These are phyloP conservation scores for Gymnosoma rotundatum DNA, from an alignment of 2,888 invertebrate genomes.

Conservation along the genomic window DNA sequence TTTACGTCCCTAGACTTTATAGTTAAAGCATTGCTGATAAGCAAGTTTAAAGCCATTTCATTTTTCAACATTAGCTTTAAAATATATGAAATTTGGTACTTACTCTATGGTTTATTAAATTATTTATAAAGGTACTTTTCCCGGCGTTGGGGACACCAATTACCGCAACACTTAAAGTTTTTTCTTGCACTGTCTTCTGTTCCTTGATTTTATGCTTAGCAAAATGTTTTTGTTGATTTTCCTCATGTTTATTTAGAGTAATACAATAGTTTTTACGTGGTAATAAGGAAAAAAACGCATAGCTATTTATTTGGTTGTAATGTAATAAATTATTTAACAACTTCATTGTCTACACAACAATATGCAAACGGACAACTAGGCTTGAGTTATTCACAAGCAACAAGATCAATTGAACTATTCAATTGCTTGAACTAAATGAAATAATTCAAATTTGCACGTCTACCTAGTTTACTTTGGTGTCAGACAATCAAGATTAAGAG, in stretches of 20 bases:
- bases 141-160: slow-evolving; percentile 97
- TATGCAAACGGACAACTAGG: too few relatives aligned
- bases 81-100: slow-evolving; percentile 69
- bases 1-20: too few relatives aligned
- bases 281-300: not conserved
- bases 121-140: slow-evolving; percentile 97
- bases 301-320: slow-evolving; percentile 24
- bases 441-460: too few relatives aligned
- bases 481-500: too few relatives aligned
- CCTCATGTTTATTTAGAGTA: slow-evolving; percentile 10
- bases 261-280: slow-evolving; percentile 20
- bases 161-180: slow-evolving; percentile 86
- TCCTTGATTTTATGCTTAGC: not conserved
- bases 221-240: not conserved
- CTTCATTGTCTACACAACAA: slow-evolving; percentile 26
- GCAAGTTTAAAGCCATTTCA: too few relatives aligned
- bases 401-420: too few relatives aligned
- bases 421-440: too few relatives aligned
- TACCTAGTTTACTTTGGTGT: too few relatives aligned
- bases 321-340: slow-evolving; percentile 50
- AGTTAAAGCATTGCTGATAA: too few relatives aligned
- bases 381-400: too few relatives aligned
- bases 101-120: slow-evolving; percentile 90
- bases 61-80: too few relatives aligned
- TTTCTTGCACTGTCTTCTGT: slow-evolving; percentile 63